These are phyloP conservation scores for Euzetes globulus DNA, from an alignment of 2,888 invertebrate genomes.

Conservation along the genomic window DNA sequence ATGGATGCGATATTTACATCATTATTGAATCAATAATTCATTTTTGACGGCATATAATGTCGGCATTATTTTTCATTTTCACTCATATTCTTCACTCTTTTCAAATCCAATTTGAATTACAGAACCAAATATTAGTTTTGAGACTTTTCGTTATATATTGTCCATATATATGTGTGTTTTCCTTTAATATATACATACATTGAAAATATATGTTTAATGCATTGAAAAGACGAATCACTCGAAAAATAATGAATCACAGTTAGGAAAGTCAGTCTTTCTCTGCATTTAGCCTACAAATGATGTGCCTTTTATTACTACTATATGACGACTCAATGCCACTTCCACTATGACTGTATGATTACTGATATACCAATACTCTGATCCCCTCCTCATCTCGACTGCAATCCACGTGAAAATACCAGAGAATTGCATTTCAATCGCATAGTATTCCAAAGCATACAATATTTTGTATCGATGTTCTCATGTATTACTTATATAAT, in stretches of 20 bases:
- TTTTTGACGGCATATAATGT: constrained; percentile 21
- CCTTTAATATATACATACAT: too few relatives aligned
- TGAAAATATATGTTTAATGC: constrained; percentile 3
- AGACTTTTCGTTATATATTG: background rate
- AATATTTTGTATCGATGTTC: constrained; percentile 12
- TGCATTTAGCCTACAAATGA: background rate
- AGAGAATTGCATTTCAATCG: background rate
- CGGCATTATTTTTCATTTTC: constrained; percentile 15
- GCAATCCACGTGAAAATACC: background rate
- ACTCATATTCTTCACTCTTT: constrained; percentile 5
- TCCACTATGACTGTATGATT: background rate
- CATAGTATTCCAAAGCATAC: background rate
- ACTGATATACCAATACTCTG: background rate
- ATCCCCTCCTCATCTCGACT: background rate
- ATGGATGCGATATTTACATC: constrained; percentile 18
- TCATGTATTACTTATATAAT: constrained; percentile 15
- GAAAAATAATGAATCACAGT: constrained; percentile 3
- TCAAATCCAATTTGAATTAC: constrained; percentile 2
- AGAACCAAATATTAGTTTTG: constrained; percentile 19
- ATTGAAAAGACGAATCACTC: constrained; percentile 13
- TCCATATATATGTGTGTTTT: too few relatives aligned
- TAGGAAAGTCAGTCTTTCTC: background rate
- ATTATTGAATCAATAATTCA: constrained; percentile 22
- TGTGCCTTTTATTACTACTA: background rate
- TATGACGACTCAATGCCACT: background rate